A percentile compares a stretch with the other conserved stretches of the same genome.
These are phyloP conservation scores for Tribolium castaneum DNA, from an alignment of 1,140 invertebrate species.

Conservation along the genomic window DNA sequence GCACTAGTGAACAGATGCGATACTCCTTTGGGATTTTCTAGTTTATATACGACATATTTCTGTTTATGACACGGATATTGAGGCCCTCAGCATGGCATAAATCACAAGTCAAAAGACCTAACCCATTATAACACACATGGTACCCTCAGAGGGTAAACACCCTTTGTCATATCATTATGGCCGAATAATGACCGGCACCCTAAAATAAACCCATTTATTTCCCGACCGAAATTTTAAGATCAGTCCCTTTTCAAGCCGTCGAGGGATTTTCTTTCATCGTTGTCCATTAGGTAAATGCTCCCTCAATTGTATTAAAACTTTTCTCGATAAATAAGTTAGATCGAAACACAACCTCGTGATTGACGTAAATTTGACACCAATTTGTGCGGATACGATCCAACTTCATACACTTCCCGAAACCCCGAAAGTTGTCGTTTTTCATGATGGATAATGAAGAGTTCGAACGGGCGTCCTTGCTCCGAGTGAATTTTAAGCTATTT, in stretches of 20 bases:
- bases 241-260: neutral
- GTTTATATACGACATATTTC: slow-evolving; percentile 35
- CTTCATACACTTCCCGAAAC: neutral
- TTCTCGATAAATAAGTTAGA: slow-evolving; percentile 4
- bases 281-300: neutral
- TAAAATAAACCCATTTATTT: neutral
- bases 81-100: slow-evolving; percentile 20
- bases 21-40: slow-evolving; percentile 29
- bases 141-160: slow-evolving; percentile 36
- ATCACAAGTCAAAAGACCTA: slow-evolving; percentile 39
- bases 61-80: slow-evolving; percentile 33
- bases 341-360: neutral
- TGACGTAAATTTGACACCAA: slow-evolving; percentile 20
- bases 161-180: slow-evolving; percentile 33
- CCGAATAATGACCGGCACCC: slow-evolving; percentile 7
- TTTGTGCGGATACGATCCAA: slow-evolving; percentile 16
- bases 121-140: slow-evolving; percentile 35
- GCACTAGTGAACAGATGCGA: slow-evolving; percentile 39
- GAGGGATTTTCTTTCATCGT: neutral
- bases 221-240: neutral
- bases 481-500: slow-evolving; percentile 28
- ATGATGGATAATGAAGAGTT: slow-evolving; percentile 25
- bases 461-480: neutral
- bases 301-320: neutral
- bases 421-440: slow-evolving; percentile 13